These are phyloP conservation scores for Propsilocerus akamusi DNA, from an alignment of 1,140 invertebrate genomes.

Conservation along the genomic window DNA sequence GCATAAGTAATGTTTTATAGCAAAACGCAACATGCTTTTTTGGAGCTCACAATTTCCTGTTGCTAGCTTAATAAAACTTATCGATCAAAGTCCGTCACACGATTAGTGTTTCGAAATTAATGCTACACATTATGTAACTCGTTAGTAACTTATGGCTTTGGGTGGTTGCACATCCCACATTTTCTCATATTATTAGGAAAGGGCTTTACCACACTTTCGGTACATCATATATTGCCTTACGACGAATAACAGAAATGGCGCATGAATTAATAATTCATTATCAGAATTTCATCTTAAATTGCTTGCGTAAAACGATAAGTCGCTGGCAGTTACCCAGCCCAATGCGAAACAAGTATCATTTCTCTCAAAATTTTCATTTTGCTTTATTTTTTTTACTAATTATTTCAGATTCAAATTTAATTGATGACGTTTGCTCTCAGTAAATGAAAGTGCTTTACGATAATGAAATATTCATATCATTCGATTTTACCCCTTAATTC, in stretches of 20 bases:
- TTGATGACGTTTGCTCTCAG: neutral
- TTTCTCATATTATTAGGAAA: neutral
- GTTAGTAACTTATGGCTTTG: neutral
- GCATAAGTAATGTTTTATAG: neutral
- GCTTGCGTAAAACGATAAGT: too few species aligned
- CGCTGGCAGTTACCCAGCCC: too few species aligned
- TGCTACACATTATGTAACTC: neutral
- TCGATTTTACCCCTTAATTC: neutral
- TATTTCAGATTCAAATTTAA: constrained; percentile 1
- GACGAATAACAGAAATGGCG: neutral
- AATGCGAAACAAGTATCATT: too few species aligned
- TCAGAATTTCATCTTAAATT: neutral
- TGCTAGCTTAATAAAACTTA: neutral
- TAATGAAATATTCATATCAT: neutral
- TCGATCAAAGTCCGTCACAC: neutral
- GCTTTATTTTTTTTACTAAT: neutral
- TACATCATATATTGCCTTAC: neutral
- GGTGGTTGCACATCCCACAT: neutral
- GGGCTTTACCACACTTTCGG: neutral
- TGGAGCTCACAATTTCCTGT: neutral
- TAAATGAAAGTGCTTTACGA: neutral
- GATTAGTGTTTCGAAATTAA: neutral
- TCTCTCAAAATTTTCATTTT: neutral
- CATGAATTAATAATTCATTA: neutral
- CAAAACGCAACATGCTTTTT: neutral